phyloP scores from a whole-genome alignment of 1,140 invertebrate species.

The Parasteatoda tepidariorum region DNA sequence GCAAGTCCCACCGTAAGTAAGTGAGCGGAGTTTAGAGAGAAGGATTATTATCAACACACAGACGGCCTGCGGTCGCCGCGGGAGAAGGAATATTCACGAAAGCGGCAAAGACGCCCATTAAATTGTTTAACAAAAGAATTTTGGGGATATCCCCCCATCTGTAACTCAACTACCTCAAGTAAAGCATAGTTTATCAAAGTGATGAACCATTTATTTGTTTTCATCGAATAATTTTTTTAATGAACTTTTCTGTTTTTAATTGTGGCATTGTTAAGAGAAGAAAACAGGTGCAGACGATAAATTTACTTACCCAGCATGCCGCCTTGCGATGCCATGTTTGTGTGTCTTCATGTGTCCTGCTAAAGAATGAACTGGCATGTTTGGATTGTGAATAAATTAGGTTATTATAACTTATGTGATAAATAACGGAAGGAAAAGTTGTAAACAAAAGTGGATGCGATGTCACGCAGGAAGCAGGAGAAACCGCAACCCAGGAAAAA shows the following conservation, averaged over 20 bases:
- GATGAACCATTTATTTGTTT: not conserved
- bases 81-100: constrained; percentile 10
- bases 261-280: not conserved
- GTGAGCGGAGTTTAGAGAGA: constrained; percentile 22
- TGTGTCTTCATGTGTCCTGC: not conserved
- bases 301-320: constrained; percentile 52
- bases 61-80: constrained; percentile 42
- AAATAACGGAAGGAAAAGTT: not conserved
- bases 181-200: constrained; percentile 5
- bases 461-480: constrained; percentile 63
- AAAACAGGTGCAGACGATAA: constrained; percentile 43
- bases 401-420: constrained; percentile 7
- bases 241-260: not conserved
- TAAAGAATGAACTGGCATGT: not conserved
- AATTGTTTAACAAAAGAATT: not conserved
- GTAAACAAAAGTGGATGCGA: constrained; percentile 55
- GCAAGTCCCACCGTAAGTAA: constrained; percentile 44
- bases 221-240: not conserved
- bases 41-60: constrained; percentile 44
- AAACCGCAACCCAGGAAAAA: constrained; percentile 63
- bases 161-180: constrained; percentile 41
- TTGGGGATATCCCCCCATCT: not conserved
- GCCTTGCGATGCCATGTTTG: constrained; percentile 40
- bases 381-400: constrained; percentile 25
- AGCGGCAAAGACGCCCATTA: constrained; percentile 21